phyloP scores from a whole-genome alignment of 1,140 invertebrate genomes.

The Protaetia brevitarsis region DNA sequence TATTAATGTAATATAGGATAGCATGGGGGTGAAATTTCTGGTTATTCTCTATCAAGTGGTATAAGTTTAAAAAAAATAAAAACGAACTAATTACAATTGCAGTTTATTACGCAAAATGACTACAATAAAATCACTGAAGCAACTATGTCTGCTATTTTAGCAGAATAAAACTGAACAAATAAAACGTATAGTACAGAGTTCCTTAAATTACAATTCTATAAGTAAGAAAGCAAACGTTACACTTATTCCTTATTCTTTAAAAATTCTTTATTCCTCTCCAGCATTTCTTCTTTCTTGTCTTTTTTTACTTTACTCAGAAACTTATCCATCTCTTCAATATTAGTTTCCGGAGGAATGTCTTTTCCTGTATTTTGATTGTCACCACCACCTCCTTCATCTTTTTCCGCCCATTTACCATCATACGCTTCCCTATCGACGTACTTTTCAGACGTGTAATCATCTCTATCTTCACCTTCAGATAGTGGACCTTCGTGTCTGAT shows the following conservation, averaged over 20 bases:
- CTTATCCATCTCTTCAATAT: constrained; percentile 53
- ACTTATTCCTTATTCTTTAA: constrained; percentile 45
- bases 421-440: constrained; percentile 58
- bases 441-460: constrained; percentile 56
- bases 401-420: constrained; percentile 62
- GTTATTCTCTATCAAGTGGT: too few species aligned
- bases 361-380: constrained; percentile 28
- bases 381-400: constrained; percentile 49
- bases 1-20: too few species aligned
- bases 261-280: constrained; percentile 51
- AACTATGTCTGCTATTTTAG: not conserved
- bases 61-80: not conserved
- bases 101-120: not conserved
- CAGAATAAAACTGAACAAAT: not conserved
- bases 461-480: constrained; percentile 69
- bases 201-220: too few species aligned
- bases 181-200: not conserved
- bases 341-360: constrained; percentile 42
- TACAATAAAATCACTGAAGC: constrained; percentile 1
- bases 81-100: not conserved
- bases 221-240: not conserved
- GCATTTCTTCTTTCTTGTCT: constrained; percentile 53
- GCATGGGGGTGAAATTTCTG: too few species aligned
- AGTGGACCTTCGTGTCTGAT: constrained; percentile 62
- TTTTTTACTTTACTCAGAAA: constrained; percentile 53